Conservation (phyloP, 2,797 vertebrate genomes). For the Phylloscopus collybita region DNA sequence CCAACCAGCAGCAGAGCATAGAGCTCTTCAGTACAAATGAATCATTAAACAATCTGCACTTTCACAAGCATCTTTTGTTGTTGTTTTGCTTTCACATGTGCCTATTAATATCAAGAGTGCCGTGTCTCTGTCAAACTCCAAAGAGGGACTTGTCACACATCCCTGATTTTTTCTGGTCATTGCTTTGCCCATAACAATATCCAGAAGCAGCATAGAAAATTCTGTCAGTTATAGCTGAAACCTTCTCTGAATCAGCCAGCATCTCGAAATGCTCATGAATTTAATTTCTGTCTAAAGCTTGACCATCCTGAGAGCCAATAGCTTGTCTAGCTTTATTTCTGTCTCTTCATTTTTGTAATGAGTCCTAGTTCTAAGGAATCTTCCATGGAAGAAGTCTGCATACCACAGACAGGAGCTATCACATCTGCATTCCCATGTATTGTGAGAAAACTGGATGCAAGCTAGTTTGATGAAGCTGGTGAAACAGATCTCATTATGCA, state of each 20-base stretch:
- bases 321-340: neutral
- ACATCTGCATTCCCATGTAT: neutral
- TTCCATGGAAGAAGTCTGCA: neutral
- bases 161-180: neutral
- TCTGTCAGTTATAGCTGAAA: neutral
- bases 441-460: neutral
- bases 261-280: neutral
- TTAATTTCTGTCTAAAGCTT: neutral
- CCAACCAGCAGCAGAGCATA: neutral
- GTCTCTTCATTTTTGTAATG: neutral
- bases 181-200: neutral
- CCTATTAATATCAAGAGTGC: neutral
- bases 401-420: neutral
- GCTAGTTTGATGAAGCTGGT: neutral
- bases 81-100: neutral
- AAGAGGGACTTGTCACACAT: neutral
- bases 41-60: neutral
- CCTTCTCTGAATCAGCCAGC: neutral
- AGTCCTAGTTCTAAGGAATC: neutral
- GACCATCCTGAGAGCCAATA: neutral
- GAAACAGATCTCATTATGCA: neutral
- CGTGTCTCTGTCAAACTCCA: neutral
- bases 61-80: neutral
- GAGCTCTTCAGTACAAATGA: neutral
- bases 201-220: neutral